Percentiles rank a stretch among this genome's conserved stretches.
Evolutionary conservation across 2,888 invertebrate genomes (phyloP).

Genomic region (Cylindroiulus punctatus): DNA sequence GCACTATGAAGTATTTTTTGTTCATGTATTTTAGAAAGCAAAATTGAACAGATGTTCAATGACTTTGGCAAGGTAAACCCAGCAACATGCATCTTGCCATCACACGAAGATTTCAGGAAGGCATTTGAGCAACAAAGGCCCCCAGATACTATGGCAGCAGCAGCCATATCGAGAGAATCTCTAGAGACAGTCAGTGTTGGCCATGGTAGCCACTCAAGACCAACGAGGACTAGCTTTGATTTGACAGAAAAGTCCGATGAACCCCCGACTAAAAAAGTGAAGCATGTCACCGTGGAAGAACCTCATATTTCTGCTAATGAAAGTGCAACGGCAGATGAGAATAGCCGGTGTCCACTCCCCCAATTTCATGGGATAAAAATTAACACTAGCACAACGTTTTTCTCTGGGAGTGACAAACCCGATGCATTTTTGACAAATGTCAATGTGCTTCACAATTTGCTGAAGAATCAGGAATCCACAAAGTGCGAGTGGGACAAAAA

Average conservation of each 20-base stretch:
- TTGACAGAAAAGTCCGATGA: not conserved
- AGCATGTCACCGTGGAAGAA: not conserved
- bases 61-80: not conserved
- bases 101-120: not conserved
- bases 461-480: too few relatives aligned
- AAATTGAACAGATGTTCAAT: not conserved
- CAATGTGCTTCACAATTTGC: not conserved
- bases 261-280: not conserved
- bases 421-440: not conserved
- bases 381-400: not conserved
- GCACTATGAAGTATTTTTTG: not conserved
- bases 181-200: not conserved
- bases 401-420: not conserved
- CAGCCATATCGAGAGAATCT: not conserved
- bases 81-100: not conserved
- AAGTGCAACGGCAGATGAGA: not conserved
- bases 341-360: not conserved
- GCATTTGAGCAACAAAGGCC: not conserved
- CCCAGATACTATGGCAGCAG: not conserved
- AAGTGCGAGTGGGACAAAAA: not conserved
- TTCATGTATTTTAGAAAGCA: constrained; percentile 17
- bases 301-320: not conserved
- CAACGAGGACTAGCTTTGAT: not conserved
- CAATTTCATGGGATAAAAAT: not conserved
- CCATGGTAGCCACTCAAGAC: not conserved